Percentiles rank a stretch among this genome's conserved stretches.
Conservation (phyloP, 2,797 vertebrate genomes). For the Notoglanidium macrostoma region DNA sequence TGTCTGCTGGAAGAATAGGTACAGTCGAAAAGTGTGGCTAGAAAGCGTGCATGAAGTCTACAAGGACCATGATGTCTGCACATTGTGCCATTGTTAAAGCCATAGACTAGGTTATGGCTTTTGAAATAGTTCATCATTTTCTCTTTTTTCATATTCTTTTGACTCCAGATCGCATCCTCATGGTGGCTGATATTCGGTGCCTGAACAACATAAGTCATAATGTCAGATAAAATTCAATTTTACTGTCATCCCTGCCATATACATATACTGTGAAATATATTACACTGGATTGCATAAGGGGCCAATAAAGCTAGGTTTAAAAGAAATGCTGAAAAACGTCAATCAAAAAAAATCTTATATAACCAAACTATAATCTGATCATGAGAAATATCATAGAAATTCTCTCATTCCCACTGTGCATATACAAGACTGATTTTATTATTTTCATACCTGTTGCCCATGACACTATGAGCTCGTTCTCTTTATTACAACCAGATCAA, state of each 20-base stretch:
- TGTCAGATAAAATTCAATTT: slow-evolving; percentile 10
- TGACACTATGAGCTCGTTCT: neutral
- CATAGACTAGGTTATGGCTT: neutral
- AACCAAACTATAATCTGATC: slow-evolving; percentile 3
- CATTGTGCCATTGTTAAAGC: neutral
- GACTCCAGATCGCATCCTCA: neutral
- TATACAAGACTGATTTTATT: neutral
- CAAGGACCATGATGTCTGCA: neutral
- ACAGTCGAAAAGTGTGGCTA: neutral
- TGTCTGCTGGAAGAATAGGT: neutral
- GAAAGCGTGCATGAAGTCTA: neutral
- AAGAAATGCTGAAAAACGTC: neutral
- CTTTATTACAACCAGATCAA: neutral
- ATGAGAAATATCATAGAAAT: neutral
- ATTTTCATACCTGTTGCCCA: slow-evolving; percentile 24
- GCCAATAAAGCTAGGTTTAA: neutral
- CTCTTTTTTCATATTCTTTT: neutral
- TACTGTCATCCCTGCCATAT: slow-evolving; percentile 2
- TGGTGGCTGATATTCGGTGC: neutral
- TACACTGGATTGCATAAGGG: neutral
- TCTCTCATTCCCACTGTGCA: neutral
- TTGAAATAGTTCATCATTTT: slow-evolving; percentile 1
- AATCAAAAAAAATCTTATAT: neutral
- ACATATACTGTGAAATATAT: slow-evolving; percentile 1
- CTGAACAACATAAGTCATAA: slow-evolving; percentile 11